Base-by-base conservation (phyloP, 1,140 invertebrate genomes). In the Drosophila nigromelanica region DNA sequence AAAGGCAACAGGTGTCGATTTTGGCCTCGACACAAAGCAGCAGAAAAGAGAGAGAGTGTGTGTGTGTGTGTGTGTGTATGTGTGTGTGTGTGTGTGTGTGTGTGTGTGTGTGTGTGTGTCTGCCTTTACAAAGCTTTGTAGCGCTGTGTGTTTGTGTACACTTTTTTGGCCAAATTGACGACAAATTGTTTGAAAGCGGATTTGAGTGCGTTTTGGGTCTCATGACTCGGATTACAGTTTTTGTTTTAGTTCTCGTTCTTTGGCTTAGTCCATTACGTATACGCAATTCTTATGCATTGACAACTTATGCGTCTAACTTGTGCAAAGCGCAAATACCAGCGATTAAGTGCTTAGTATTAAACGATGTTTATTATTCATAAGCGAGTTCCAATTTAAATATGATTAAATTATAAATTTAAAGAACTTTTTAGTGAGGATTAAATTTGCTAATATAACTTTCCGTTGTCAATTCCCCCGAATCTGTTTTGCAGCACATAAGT, bases 111-210 rank as follows among this genome's bases (percentile, higher is more conserved):
- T 47, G 67, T 55, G 64, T 71, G 30, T 6, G 30, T 6, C 30
- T 7, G 33, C 33, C 33, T 10, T 35, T 35, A 10, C 33, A 35
- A 35, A 35, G 33, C 47, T 48, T 27, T 51, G 56, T 11, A 39
- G 15, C 43, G 10, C 3, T 8, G 14, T 43, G 27, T n/a, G 18
- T 37, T 14, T 30, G 50, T 61, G 54, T 47, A 50, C 56, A 60
- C 27, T 42, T 30, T 45, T 39, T 54, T 30, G 59, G 45, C 59
- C 39, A 82, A 82, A 82, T 81, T 72, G 60, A 47, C 64, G 81
- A 85, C 80, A 85, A 85, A 86, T 86, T 78, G 81, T 78, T 86
- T 75, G 52, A 73, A 68, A 66, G 55, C 66, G 59, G 60, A 62
- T 73, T 68, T 67, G 39, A 61, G 47, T 59, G 61, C 61, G 48